Percentiles rank a stretch among this genome's conserved stretches.
Evolutionary conservation across 2,113 vertebrate species (phyloP).

Genomic region (Podocnemis expansa): DNA sequence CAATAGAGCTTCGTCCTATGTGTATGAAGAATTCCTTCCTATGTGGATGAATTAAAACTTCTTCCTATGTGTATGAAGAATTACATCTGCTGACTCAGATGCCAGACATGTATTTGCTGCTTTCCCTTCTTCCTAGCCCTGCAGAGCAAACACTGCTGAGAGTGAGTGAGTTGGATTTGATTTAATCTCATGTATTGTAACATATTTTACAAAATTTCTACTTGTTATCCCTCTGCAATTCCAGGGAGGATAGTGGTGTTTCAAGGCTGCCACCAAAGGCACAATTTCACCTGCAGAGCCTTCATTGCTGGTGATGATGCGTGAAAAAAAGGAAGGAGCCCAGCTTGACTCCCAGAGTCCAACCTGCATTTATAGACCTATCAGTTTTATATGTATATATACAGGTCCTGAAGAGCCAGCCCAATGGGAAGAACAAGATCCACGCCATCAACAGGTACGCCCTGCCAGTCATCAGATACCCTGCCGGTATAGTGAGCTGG

Average conservation of each 20-base stretch:
- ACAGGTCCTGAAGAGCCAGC: no score
- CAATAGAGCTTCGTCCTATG: constrained; percentile 34
- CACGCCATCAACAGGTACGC: no score
- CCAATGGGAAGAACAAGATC: no score
- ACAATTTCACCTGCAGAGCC: background rate
- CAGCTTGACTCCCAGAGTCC: background rate
- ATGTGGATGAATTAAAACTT: constrained; percentile 24
- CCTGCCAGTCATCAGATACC: no score
- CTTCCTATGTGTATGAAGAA: constrained; percentile 45
- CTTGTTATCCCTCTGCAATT: background rate
- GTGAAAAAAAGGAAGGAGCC: background rate
- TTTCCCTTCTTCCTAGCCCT: constrained; percentile 15
- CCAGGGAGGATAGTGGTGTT: background rate
- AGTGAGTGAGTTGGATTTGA: background rate
- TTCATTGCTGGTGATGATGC: background rate
- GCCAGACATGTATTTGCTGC: constrained; percentile 59
- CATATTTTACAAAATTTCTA: background rate
- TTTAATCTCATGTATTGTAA: background rate
- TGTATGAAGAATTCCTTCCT: constrained; percentile 58
- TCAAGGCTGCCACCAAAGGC: background rate
- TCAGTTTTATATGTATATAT: no score
- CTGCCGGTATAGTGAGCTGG: no score
- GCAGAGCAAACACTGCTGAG: constrained; percentile 1
- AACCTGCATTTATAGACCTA: background rate
- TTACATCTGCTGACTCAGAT: constrained; percentile 48